These are phyloP conservation scores for Leptocoma aspasia DNA, from an alignment of 2,113 vertebrate genomes.

Conservation along the genomic window DNA sequence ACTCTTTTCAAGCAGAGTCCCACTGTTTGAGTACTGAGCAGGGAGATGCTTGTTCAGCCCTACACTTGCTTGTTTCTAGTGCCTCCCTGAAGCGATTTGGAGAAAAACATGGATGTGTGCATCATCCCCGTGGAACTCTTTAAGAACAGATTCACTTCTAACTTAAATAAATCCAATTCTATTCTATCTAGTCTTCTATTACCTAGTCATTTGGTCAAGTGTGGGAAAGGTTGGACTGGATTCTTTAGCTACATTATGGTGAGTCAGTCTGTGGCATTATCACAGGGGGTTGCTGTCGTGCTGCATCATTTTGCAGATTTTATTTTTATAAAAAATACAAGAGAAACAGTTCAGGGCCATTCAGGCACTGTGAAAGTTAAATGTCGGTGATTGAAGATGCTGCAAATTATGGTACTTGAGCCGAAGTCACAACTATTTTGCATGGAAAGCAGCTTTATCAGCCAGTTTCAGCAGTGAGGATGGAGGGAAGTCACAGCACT, in stretches of 20 bases:
- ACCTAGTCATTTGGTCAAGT: constrained; percentile 1
- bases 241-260: not conserved
- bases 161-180: not conserved
- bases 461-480: not conserved
- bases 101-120: not conserved
- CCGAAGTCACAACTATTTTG: not conserved
- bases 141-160: not conserved
- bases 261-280: not conserved
- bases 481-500: not conserved
- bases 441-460: not conserved
- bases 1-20: not conserved
- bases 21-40: not conserved
- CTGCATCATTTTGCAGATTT: not conserved
- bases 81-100: not conserved
- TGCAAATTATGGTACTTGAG: not conserved
- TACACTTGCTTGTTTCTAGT: not conserved
- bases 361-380: not conserved
- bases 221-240: not conserved
- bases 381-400: not conserved
- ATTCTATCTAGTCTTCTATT: not conserved
- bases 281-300: not conserved
- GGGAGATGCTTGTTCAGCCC: not conserved
- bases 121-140: not conserved
- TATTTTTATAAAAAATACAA: not conserved
- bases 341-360: not conserved